These are phyloP conservation scores for Psettodes erumei DNA, from an alignment of 2,113 vertebrate species.

Conservation along the genomic window DNA sequence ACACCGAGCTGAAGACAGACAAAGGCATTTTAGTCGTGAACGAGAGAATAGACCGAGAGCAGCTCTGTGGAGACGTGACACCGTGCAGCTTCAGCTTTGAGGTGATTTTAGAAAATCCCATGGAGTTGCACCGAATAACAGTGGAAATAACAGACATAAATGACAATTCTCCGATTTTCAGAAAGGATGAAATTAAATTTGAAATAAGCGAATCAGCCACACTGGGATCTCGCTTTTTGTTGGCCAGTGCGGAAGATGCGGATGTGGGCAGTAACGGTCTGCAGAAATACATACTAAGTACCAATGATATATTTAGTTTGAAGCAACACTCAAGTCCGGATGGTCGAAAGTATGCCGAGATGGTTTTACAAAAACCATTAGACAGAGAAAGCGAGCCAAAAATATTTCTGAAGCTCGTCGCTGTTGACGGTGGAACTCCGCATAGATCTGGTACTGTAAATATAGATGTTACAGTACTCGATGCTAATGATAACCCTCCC, in stretches of 20 bases:
- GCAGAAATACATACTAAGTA: slow-evolving; percentile 60
- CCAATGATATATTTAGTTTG: slow-evolving; percentile 33
- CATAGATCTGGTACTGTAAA: slow-evolving; percentile 59
- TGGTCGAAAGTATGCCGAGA: slow-evolving; percentile 61
- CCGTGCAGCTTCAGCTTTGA: slow-evolving; percentile 71
- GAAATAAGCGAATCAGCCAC: slow-evolving; percentile 61
- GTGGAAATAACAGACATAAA: slow-evolving; percentile 67
- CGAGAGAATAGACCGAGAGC: slow-evolving; percentile 68
- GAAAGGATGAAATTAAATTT: slow-evolving; percentile 31
- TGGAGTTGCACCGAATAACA: slow-evolving; percentile 56
- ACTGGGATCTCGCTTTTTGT: slow-evolving; percentile 56
- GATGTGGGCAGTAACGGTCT: slow-evolving; percentile 66
- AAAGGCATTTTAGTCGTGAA: slow-evolving; percentile 65
- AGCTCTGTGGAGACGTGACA: slow-evolving; percentile 58
- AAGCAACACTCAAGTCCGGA: slow-evolving; percentile 57
- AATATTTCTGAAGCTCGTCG: slow-evolving; percentile 40
- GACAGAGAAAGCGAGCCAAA: slow-evolving; percentile 75
- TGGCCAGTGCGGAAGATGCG: slow-evolving; percentile 56
- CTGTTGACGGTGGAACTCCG: slow-evolving; percentile 64
- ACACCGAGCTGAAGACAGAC: slow-evolving; percentile 63
- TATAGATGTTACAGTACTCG: slow-evolving; percentile 61
- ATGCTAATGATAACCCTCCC: slow-evolving; percentile 58
- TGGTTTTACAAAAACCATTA: slow-evolving; percentile 60
- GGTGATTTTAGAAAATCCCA: slow-evolving; percentile 74
- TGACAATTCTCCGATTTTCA: slow-evolving; percentile 54